Conservation (phyloP, 2,888 invertebrate species). For the Yponomeuta evonymella region DNA sequence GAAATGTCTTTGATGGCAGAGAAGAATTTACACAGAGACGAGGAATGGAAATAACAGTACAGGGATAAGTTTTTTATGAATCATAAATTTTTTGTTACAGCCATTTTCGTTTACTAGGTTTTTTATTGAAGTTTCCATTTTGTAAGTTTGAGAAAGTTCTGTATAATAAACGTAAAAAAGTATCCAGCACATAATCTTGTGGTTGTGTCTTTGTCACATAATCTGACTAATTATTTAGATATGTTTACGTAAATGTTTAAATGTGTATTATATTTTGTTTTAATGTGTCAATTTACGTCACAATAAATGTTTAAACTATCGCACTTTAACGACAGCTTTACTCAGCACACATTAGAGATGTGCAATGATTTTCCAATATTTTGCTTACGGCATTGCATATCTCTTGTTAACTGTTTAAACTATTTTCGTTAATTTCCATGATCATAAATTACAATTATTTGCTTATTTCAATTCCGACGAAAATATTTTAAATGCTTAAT, state of each 20-base stretch:
- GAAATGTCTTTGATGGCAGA: not conserved
- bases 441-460: too few species aligned
- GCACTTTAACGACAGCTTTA: not conserved
- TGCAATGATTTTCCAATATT: not conserved
- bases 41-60: slow-evolving; percentile 7
- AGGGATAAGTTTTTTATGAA: slow-evolving; percentile 14
- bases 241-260: not conserved
- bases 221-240: slow-evolving; percentile 3
- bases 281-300: not conserved
- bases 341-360: not conserved
- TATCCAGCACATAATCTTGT: slow-evolving; percentile 10
- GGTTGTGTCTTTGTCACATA: not conserved
- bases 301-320: not conserved
- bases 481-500: not conserved
- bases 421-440: not conserved
- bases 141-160: slow-evolving; percentile 13
- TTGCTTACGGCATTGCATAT: not conserved
- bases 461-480: not conserved
- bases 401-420: not conserved
- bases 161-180: slow-evolving; percentile 3
- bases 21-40: not conserved
- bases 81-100: slow-evolving; percentile 33
- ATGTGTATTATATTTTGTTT: not conserved
- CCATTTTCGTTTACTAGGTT: slow-evolving; percentile 16
- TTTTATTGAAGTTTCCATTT: slow-evolving; percentile 12